A percentile compares a stretch with the other conserved stretches of the same genome.
Evolutionary conservation across 2,113 vertebrate genomes (phyloP).

Genomic region (Empidonax alnorum): DNA sequence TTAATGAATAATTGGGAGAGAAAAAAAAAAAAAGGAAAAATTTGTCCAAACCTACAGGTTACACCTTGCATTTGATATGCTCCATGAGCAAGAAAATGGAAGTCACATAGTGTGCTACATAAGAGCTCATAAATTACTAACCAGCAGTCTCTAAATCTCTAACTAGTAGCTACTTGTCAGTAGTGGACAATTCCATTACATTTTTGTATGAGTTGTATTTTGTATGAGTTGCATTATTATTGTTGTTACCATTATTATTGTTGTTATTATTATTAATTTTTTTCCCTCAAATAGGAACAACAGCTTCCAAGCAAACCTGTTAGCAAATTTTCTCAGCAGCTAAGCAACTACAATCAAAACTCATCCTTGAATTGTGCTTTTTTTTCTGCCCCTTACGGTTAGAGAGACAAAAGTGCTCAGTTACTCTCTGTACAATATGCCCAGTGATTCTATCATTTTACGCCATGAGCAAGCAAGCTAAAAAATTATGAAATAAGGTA

Average conservation of each 20-base stretch:
- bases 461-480: background rate
- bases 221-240: background rate
- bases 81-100: slow-evolving; percentile 29
- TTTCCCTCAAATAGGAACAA: background rate
- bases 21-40: background rate
- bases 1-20: background rate
- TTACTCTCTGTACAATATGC: background rate
- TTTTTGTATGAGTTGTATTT: background rate
- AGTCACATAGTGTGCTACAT: background rate
- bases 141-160: background rate
- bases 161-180: background rate
- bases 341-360: slow-evolving; percentile 51
- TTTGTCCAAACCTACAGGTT: background rate
- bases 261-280: background rate
- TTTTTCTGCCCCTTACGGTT: slow-evolving; percentile 30
- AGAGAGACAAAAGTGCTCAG: background rate
- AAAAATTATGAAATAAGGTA: background rate
- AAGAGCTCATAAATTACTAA: slow-evolving; percentile 46
- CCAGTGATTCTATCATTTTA: background rate
- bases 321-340: slow-evolving; percentile 33
- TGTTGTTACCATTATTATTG: background rate
- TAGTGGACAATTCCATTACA: background rate
- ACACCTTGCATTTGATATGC: background rate
- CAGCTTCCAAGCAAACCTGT: background rate
- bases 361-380: slow-evolving; percentile 10